These are phyloP conservation scores for Ormyrus thymus DNA, from an alignment of 2,888 invertebrate species.

Conservation along the genomic window DNA sequence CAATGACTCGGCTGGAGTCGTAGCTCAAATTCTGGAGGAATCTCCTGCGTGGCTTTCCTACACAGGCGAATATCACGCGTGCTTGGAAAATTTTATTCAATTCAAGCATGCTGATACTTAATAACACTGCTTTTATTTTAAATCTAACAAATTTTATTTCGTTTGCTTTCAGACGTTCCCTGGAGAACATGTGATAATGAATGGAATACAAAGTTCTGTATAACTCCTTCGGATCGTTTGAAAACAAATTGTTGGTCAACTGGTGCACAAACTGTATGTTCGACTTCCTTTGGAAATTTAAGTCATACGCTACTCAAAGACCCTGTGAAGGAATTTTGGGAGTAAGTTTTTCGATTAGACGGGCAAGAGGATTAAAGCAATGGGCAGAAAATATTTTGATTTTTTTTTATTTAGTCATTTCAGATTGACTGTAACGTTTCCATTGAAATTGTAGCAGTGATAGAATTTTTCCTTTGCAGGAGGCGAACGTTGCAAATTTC, in stretches of 20 bases:
- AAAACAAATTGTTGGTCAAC: slow-evolving; percentile 83
- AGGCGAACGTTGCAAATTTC: slow-evolving; percentile 95
- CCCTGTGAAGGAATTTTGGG: slow-evolving; percentile 99
- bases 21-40: slow-evolving; percentile 7
- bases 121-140: no score
- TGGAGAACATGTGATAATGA: slow-evolving; percentile 95
- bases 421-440: no score
- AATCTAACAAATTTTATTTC: no score
- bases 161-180: slow-evolving; percentile 82
- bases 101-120: no score
- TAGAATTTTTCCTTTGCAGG: slow-evolving; percentile 75
- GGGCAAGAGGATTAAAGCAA: no score
- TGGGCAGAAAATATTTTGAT: no score
- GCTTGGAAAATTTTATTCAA: no score
- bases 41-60: no score
- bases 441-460: no score
- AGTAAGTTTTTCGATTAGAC: slow-evolving; percentile 81
- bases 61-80: no score
- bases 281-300: slow-evolving; percentile 81
- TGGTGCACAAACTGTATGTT: slow-evolving; percentile 76
- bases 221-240: slow-evolving; percentile 89
- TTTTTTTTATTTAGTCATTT: no score
- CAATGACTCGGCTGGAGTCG: not conserved
- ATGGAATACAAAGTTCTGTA: slow-evolving; percentile 95
- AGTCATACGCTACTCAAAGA: slow-evolving; percentile 85